phyloP scores from a whole-genome alignment of 2,113 vertebrate genomes.

The Anser brachyrhynchus region DNA sequence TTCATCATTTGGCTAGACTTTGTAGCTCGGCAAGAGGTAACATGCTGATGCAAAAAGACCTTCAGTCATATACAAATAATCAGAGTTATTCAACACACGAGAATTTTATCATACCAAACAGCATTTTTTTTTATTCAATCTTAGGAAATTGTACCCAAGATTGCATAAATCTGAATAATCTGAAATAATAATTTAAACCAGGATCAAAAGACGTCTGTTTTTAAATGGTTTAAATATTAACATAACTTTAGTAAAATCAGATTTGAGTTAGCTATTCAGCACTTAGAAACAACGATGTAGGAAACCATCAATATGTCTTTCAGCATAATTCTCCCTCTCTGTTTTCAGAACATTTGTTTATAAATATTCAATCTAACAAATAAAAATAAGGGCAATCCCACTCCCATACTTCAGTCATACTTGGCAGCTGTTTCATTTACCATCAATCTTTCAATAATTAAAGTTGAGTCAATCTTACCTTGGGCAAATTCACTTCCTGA shows the following conservation, averaged over 20 bases:
- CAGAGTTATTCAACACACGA: neutral
- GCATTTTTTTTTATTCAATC: neutral
- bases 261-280: neutral
- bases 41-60: neutral
- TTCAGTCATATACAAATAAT: neutral
- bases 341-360: neutral
- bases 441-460: neutral
- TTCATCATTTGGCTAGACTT: neutral
- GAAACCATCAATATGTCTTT: neutral
- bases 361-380: neutral
- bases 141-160: neutral
- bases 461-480: slow-evolving; percentile 78
- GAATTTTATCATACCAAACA: neutral
- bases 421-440: neutral
- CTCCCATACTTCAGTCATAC: neutral
- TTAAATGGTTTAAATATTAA: neutral
- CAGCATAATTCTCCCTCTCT: neutral
- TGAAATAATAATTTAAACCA: neutral
- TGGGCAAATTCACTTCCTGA: slow-evolving; percentile 95
- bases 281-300: neutral
- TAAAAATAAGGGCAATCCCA: neutral
- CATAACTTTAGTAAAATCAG: neutral
- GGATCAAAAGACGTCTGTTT: neutral
- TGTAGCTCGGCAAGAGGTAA: neutral
- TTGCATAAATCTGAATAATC: neutral